Percentiles rank a stretch among this genome's conserved stretches.
Conservation (phyloP, 1,140 invertebrate genomes). For the Varroa destructor region DNA sequence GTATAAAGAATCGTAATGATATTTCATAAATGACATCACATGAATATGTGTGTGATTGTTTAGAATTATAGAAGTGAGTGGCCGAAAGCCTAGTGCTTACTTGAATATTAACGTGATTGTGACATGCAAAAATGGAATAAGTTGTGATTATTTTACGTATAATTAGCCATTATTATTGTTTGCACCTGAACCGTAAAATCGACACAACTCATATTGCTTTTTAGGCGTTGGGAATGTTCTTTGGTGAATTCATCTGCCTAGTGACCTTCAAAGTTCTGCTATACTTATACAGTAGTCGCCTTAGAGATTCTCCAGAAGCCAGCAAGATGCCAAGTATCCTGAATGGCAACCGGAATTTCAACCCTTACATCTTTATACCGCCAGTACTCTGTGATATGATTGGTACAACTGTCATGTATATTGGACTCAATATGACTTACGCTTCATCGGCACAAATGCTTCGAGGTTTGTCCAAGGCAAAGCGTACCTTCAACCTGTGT, state of each 20-base stretch:
- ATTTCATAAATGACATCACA: no score
- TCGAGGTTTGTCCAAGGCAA: conserved; percentile 48
- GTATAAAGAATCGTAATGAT: no score
- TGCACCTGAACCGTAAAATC: no score
- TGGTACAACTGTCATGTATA: conserved; percentile 71
- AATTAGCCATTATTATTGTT: no score
- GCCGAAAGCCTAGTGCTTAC: no score
- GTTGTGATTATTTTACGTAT: no score
- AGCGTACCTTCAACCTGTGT: not conserved
- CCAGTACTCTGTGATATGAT: conserved; percentile 72
- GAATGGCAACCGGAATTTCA: conserved; percentile 43
- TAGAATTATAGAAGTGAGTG: no score
- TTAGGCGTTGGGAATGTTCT: conserved; percentile 71
- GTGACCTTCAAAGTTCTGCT: conserved; percentile 54
- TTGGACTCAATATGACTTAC: conserved; percentile 78
- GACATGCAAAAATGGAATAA: no score
- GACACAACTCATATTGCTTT: conserved; percentile 30
- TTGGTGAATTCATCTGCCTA: conserved; percentile 72
- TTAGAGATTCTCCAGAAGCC: conserved; percentile 34
- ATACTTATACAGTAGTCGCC: conserved; percentile 43
- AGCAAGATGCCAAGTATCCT: conserved; percentile 30
- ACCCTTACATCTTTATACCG: conserved; percentile 63
- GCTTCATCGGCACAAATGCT: conserved; percentile 95
- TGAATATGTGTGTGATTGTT: no score
- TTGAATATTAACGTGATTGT: no score